A percentile compares a stretch with the other conserved stretches of the same genome.
Conservation (phyloP, 2,113 vertebrate species). For the Misgurnus mizolepis region DNA sequence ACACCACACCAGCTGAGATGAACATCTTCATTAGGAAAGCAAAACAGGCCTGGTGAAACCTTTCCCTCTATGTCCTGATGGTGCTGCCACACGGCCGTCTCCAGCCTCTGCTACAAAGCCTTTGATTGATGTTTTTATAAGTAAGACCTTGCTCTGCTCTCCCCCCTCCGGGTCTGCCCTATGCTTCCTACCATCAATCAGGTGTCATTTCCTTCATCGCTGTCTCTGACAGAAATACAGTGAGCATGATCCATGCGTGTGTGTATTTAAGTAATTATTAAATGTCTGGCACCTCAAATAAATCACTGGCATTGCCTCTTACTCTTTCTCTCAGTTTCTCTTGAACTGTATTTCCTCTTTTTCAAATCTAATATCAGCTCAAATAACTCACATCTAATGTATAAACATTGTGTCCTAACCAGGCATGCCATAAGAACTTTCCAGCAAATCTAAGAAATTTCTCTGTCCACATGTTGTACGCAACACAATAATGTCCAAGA, state of each 20-base stretch:
- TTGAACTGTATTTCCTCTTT: conserved; percentile 23
- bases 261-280: conserved; percentile 79
- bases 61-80: conserved; percentile 28
- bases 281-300: conserved; percentile 73
- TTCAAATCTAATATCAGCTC: conserved; percentile 13
- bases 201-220: conserved; percentile 74
- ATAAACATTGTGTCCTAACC: too few relatives aligned
- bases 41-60: conserved; percentile 1
- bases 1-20: not conserved
- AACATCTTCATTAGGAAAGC: conserved; percentile 64
- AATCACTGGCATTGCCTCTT: conserved; percentile 66
- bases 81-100: conserved; percentile 56
- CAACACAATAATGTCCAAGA: too few relatives aligned
- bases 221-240: conserved; percentile 76
- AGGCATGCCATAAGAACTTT: too few relatives aligned
- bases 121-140: conserved; percentile 81
- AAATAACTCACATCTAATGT: not conserved
- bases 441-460: too few relatives aligned
- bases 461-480: too few relatives aligned
- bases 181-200: conserved; percentile 78
- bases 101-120: conserved; percentile 47
- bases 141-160: conserved; percentile 76
- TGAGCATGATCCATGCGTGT: conserved; percentile 77
- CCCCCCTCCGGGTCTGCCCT: conserved; percentile 62
- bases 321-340: conserved; percentile 28